Evolutionary conservation across 35 echinoderm and acorn worm species (phyloP).

Genomic region (Lytechinus variegatus): DNA sequence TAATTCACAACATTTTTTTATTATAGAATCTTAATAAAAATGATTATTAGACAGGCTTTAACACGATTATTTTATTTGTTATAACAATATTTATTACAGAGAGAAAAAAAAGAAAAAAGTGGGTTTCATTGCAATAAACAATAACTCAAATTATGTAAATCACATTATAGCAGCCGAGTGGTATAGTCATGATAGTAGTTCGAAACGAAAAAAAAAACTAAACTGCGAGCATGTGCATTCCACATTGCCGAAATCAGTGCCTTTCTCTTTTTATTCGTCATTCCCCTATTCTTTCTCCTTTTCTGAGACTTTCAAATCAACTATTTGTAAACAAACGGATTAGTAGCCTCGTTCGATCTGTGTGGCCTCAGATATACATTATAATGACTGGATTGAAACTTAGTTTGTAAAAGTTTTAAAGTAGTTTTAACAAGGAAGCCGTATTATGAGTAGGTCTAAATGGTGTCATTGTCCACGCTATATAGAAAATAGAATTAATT

Average conservation of each 20-base stretch:
- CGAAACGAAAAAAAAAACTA: no score
- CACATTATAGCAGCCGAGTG: no score
- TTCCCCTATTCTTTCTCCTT: background rate
- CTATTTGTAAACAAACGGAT: conserved; percentile 2
- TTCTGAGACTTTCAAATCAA: background rate
- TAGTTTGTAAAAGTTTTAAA: background rate
- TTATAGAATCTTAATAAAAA: no score
- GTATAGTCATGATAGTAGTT: no score
- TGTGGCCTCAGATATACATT: background rate
- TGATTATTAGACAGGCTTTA: no score
- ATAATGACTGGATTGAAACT: background rate
- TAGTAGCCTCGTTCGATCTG: background rate
- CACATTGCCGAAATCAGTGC: background rate
- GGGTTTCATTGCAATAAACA: no score
- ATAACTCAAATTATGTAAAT: no score
- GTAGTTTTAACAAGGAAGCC: background rate
- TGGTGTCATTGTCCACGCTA: background rate
- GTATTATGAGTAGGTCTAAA: background rate
- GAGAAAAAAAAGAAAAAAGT: no score
- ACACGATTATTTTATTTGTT: no score
- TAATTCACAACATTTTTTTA: no score
- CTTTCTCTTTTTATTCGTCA: background rate
- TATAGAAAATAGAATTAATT: background rate
- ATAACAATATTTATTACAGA: no score
- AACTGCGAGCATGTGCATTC: background rate